Conservation (phyloP, 2,888 invertebrate species). For the Hofmannophila pseudospretella region DNA sequence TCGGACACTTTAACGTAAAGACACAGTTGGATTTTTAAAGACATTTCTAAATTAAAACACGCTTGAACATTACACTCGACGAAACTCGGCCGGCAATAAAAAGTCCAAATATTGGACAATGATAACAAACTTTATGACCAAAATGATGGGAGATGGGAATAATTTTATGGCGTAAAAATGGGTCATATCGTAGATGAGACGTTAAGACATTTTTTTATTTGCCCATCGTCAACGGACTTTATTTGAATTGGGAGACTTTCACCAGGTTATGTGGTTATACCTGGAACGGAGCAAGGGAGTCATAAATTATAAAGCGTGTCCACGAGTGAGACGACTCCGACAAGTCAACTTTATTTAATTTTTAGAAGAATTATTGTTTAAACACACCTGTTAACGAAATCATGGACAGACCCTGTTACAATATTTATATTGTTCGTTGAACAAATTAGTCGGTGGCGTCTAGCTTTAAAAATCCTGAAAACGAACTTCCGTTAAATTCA, state of each 20-base stretch:
- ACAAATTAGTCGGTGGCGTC: not conserved
- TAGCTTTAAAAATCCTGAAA: not conserved
- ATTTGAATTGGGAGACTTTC: slow-evolving; percentile 48
- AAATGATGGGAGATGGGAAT: slow-evolving; percentile 44
- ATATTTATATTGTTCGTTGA: not conserved
- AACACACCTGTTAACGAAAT: slow-evolving; percentile 28
- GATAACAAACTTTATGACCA: slow-evolving; percentile 50
- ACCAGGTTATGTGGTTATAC: slow-evolving; percentile 18
- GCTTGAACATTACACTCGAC: slow-evolving; percentile 12
- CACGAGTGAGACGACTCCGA: slow-evolving; percentile 42
- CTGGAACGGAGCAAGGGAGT: slow-evolving; percentile 37
- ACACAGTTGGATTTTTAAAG: slow-evolving; percentile 9
- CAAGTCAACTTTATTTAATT: slow-evolving; percentile 14
- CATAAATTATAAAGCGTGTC: slow-evolving; percentile 58
- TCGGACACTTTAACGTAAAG: slow-evolving; percentile 10
- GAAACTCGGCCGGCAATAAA: slow-evolving; percentile 44
- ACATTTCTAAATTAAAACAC: slow-evolving; percentile 17
- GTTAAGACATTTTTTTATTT: slow-evolving; percentile 52
- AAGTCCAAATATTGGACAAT: slow-evolving; percentile 57
- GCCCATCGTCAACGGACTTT: slow-evolving; percentile 49
- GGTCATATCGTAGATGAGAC: slow-evolving; percentile 49
- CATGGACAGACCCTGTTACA: slow-evolving; percentile 2
- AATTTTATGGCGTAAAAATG: slow-evolving; percentile 59
- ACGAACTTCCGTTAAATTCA: not conserved
- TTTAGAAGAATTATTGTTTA: slow-evolving; percentile 20